Conservation (phyloP, 2,113 vertebrate genomes). For the Silurus meridionalis region DNA sequence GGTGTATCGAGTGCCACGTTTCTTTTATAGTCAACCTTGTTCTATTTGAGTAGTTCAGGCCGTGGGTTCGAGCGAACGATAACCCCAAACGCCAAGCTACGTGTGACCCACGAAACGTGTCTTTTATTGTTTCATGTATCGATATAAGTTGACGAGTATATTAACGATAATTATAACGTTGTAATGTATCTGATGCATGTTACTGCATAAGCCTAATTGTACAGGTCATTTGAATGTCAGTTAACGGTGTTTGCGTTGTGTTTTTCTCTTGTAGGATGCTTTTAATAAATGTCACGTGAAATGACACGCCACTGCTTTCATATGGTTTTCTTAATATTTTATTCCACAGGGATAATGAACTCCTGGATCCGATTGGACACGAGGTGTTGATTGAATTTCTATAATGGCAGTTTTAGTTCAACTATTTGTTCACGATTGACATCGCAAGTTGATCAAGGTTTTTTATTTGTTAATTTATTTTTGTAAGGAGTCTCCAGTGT, state of each 20-base stretch:
- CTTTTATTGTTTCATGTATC: conserved; percentile 62
- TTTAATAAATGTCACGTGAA: conserved; percentile 72
- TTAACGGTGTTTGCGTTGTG: conserved; percentile 67
- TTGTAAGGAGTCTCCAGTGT: not conserved
- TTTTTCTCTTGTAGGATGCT: conserved; percentile 72
- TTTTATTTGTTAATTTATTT: too few relatives aligned
- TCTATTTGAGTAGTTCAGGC: conserved; percentile 55
- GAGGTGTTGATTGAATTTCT: not conserved
- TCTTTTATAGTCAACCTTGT: conserved; percentile 64
- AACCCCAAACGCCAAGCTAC: conserved; percentile 50
- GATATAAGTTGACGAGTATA: conserved; percentile 57
- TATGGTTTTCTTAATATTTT: not conserved
- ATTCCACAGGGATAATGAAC: not conserved
- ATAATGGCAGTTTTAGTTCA: not conserved
- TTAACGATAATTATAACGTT: conserved; percentile 57
- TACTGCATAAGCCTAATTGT: conserved; percentile 70
- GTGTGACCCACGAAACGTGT: conserved; percentile 58
- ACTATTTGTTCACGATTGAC: not conserved
- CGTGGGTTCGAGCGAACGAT: conserved; percentile 62
- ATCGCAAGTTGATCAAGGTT: not conserved
- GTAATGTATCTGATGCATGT: conserved; percentile 77
- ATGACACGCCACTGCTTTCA: conserved; percentile 25
- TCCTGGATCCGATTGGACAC: not conserved
- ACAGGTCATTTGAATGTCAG: conserved; percentile 71
- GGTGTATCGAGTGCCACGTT: conserved; percentile 41